Evolutionary conservation across 2,113 vertebrate genomes (phyloP).

Genomic region (Megaceryle maxima): DNA sequence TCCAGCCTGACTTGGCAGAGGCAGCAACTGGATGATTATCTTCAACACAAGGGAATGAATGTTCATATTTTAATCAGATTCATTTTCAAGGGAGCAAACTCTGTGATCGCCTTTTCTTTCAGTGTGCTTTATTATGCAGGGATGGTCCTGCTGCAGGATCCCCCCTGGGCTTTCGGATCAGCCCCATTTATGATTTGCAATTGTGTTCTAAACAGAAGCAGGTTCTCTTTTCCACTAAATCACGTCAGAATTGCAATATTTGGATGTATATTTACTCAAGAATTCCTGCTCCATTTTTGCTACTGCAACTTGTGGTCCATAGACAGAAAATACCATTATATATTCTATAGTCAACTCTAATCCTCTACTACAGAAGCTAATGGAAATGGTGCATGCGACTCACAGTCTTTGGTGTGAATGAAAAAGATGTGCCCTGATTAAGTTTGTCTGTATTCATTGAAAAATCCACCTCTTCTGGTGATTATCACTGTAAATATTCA

Average conservation of each 20-base stretch:
- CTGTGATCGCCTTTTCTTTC: conserved; percentile 52
- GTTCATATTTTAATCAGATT: conserved; percentile 44
- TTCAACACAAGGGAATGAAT: conserved; percentile 2
- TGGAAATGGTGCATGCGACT: neutral
- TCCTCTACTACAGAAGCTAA: neutral
- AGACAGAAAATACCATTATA: neutral
- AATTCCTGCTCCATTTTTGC: neutral
- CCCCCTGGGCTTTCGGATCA: neutral
- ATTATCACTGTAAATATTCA: neutral
- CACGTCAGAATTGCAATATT: neutral
- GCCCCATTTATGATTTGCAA: conserved; percentile 32
- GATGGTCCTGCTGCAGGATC: neutral
- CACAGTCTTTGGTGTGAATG: neutral
- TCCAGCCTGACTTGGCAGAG: conserved; percentile 39
- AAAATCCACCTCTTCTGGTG: neutral
- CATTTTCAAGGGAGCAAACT: conserved; percentile 31
- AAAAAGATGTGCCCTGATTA: neutral
- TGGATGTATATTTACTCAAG: neutral
- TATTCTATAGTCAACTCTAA: neutral
- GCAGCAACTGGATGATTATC: conserved; percentile 15
- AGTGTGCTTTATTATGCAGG: conserved; percentile 35
- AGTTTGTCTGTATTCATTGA: neutral
- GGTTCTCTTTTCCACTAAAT: neutral
- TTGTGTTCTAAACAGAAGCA: neutral
- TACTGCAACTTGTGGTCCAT: neutral